Conservation (phyloP, 2,797 vertebrate species). For the Neoniphon sammara region DNA sequence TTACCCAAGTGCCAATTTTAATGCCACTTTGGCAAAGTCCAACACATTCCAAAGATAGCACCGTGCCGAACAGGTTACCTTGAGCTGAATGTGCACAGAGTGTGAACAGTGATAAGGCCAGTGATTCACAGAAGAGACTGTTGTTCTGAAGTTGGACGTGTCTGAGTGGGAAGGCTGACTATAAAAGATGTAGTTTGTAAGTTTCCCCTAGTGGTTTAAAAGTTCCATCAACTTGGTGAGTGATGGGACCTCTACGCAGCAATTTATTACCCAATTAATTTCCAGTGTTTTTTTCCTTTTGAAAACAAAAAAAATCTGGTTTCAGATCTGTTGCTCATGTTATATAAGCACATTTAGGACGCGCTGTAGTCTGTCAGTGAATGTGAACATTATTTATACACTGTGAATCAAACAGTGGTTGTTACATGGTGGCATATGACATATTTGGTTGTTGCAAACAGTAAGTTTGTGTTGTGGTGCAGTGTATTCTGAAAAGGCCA, state of each 20-base stretch:
- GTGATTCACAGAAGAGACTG: neutral
- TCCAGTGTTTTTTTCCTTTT: neutral
- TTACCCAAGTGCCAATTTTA: conserved; percentile 74
- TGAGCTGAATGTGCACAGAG: conserved; percentile 33
- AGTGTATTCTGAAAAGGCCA: conserved; percentile 34
- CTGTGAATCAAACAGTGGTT: conserved; percentile 38
- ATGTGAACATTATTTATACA: conserved; percentile 53
- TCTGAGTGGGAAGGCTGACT: neutral
- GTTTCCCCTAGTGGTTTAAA: neutral
- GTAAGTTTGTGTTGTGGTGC: conserved; percentile 12
- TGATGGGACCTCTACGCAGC: neutral
- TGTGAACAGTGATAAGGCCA: conserved; percentile 37
- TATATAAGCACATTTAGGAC: neutral
- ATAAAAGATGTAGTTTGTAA: neutral
- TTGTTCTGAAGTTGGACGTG: neutral
- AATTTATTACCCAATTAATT: neutral
- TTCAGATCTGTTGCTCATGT: neutral
- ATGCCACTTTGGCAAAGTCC: conserved; percentile 54
- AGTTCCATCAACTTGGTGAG: neutral
- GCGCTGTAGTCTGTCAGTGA: conserved; percentile 34
- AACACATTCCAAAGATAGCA: conserved; percentile 82
- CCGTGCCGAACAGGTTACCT: conserved; percentile 26
- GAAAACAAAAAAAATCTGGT: neutral
- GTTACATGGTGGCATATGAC: conserved; percentile 49
- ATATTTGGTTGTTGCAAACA: conserved; percentile 16